Evolutionary conservation across 2,888 invertebrate genomes (phyloP).

Genomic region (Synergus laeviventris): DNA sequence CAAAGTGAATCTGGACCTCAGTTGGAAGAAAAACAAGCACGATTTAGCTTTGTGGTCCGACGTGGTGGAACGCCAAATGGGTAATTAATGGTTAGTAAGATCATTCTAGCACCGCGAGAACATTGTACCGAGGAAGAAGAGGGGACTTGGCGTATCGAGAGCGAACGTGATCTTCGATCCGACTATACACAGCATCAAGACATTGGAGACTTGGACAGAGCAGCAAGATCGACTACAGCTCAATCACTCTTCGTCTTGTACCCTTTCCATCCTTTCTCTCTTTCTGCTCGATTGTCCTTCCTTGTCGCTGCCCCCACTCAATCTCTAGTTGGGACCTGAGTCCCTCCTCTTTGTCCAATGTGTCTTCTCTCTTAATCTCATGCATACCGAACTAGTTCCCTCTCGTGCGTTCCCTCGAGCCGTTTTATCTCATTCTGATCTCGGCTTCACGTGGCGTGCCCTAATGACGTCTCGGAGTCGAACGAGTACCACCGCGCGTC

Average conservation of each 20-base stretch:
- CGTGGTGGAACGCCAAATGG: conserved; percentile 36
- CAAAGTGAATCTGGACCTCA: background rate
- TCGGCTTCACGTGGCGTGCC: conserved; percentile 72
- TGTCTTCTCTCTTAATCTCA: conserved; percentile 42
- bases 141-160: conserved; percentile 60
- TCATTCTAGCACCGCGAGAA: conserved; percentile 36
- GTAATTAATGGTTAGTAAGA: conserved; percentile 32
- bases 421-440: conserved; percentile 66
- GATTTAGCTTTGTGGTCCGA: background rate
- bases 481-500: conserved; percentile 67
- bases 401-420: conserved; percentile 47
- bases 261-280: conserved; percentile 58
- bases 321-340: background rate
- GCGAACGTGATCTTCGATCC: conserved; percentile 68
- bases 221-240: conserved; percentile 75
- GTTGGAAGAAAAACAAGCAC: conserved; percentile 1
- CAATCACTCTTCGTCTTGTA: conserved; percentile 74
- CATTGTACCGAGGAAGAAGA: conserved; percentile 43
- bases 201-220: conserved; percentile 72
- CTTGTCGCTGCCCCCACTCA: conserved; percentile 50
- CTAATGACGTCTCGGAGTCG: conserved; percentile 73
- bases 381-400: conserved; percentile 43
- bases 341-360: conserved; percentile 39
- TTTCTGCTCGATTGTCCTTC: conserved; percentile 44
- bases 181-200: conserved; percentile 69